Percentiles rank a stretch among this genome's conserved stretches.
These are phyloP conservation scores for Sebastes dallii DNA, from an alignment of 2,797 vertebrate species.

Conservation along the genomic window DNA sequence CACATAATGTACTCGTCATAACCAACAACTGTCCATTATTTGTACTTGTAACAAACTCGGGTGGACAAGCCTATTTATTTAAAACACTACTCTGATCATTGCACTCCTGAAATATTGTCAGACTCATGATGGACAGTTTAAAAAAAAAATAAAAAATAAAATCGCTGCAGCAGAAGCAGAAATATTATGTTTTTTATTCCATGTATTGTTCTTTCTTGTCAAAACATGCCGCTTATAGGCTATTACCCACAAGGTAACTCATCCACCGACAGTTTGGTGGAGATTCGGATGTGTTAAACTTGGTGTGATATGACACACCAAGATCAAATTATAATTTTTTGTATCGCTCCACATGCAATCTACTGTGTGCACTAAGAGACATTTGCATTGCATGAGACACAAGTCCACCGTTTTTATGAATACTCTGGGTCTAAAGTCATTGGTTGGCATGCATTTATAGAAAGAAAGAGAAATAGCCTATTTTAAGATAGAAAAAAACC, in stretches of 20 bases:
- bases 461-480: background rate
- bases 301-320: background rate
- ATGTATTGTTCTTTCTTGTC: background rate
- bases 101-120: background rate
- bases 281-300: background rate
- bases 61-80: background rate
- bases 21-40: background rate
- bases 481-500: too few species aligned
- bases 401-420: background rate
- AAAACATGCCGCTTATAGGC: background rate
- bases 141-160: background rate
- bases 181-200: background rate
- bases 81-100: background rate
- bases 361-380: background rate
- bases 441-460: background rate
- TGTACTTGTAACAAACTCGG: background rate
- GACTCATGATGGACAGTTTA: background rate
- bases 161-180: background rate
- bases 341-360: background rate
- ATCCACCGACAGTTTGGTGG: background rate
- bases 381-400: background rate
- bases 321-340: background rate
- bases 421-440: background rate
- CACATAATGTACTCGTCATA: background rate
- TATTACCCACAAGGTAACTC: background rate